phyloP scores from a whole-genome alignment of 2,113 vertebrate species.

The Ceyx cyanopectus region DNA sequence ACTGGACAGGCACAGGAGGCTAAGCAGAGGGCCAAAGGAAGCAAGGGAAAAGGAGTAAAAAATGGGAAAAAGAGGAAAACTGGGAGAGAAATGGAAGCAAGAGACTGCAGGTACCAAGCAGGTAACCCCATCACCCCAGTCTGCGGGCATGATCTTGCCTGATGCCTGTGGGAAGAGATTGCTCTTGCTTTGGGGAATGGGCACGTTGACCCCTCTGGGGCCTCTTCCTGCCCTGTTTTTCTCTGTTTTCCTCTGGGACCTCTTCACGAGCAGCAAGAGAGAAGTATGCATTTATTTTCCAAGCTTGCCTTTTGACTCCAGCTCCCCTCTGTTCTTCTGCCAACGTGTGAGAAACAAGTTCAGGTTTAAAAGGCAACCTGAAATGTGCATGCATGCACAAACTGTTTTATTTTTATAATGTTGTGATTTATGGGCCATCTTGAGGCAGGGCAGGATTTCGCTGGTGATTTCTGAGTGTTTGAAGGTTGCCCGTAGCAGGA shows the following conservation, averaged over 20 bases:
- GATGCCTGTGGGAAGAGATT: not conserved
- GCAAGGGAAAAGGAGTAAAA: not conserved
- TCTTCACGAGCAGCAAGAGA: constrained; percentile 48
- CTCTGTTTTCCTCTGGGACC: constrained; percentile 56
- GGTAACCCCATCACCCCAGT: not conserved
- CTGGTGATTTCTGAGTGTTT: constrained; percentile 48
- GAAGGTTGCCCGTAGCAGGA: not conserved
- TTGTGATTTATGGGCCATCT: constrained; percentile 59
- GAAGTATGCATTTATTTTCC: constrained; percentile 71
- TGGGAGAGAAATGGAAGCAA: not conserved
- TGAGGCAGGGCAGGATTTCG: constrained; percentile 7
- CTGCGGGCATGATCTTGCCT: not conserved
- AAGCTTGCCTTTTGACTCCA: constrained; percentile 66
- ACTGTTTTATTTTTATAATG: constrained; percentile 65
- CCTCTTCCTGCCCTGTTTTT: constrained; percentile 63
- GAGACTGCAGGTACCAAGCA: fast-evolving
- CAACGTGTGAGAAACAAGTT: constrained; percentile 68
- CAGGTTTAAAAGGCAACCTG: constrained; percentile 75
- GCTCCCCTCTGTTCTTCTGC: constrained; percentile 70
- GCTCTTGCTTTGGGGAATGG: not conserved
- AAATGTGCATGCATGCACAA: constrained; percentile 67
- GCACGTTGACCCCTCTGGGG: not conserved
- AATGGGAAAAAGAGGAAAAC: not conserved
- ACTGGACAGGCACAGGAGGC: not conserved
- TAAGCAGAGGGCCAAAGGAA: not conserved